Evolutionary conservation across 1,140 invertebrate species (phyloP).

Genomic region (Frieseomelitta varia): DNA sequence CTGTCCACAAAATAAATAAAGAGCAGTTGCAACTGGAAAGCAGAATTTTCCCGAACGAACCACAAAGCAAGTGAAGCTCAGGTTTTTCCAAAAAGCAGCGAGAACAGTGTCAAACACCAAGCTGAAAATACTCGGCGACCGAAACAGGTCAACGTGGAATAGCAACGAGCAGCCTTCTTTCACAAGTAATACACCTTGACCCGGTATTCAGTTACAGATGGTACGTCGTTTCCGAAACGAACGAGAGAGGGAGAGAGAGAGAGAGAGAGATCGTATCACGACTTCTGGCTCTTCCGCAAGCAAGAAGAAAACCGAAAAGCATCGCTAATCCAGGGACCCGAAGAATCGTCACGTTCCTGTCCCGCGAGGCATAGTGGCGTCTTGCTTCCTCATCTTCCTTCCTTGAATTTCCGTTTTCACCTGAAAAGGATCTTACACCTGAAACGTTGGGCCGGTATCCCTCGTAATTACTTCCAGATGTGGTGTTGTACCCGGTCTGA

Average conservation of each 20-base stretch:
- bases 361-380: not conserved
- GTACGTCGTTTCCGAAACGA: slow-evolving; percentile 3
- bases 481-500: not conserved
- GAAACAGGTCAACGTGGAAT: not conserved
- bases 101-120: not conserved
- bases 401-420: not conserved
- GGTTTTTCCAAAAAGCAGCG: not conserved
- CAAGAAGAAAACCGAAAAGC: slow-evolving; percentile 41
- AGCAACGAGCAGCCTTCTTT: not conserved
- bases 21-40: too few species aligned
- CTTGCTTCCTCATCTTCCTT: not conserved
- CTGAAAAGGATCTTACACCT: slow-evolving; percentile 44
- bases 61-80: not conserved
- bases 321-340: slow-evolving; percentile 64
- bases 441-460: slow-evolving; percentile 15
- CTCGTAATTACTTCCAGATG: slow-evolving; percentile 69
- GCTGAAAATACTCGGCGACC: not conserved
- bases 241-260: not conserved
- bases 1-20: too few species aligned
- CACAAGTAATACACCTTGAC: not conserved
- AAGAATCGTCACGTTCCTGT: slow-evolving; percentile 70
- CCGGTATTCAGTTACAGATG: slow-evolving; percentile 26
- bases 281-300: slow-evolving; percentile 43
- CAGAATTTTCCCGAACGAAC: too few species aligned
- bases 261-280: slow-evolving; percentile 52